Conservation (phyloP, 1,140 invertebrate genomes). For the Drosophila ironensis region DNA sequence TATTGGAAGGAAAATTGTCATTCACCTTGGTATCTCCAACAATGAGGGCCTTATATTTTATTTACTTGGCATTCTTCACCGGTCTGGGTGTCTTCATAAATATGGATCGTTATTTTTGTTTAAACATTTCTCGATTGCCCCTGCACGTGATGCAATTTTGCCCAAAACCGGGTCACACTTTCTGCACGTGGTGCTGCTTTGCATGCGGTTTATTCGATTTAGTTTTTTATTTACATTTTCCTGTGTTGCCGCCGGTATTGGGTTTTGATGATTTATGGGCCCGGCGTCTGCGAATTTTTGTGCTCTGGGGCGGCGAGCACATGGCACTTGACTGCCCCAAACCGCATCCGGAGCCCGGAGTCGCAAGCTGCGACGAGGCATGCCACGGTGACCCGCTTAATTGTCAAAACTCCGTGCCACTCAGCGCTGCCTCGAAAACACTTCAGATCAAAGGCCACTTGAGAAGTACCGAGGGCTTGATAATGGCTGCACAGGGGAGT, state of each 20-base stretch:
- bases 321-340: constrained; percentile 13
- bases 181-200: constrained; percentile 48
- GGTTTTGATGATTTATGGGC: constrained; percentile 54
- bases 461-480: constrained; percentile 6
- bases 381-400: constrained; percentile 12
- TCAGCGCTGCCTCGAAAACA: constrained; percentile 14
- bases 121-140: not conserved
- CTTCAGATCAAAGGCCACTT: constrained; percentile 22
- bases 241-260: constrained; percentile 30
- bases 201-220: constrained; percentile 24
- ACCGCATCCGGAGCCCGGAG: not conserved
- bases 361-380: constrained; percentile 8
- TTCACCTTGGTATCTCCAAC: too few species aligned
- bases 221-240: too few species aligned
- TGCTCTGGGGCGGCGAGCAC: constrained; percentile 15
- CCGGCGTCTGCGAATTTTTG: constrained; percentile 38
- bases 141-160: constrained; percentile 55
- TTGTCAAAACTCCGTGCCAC: constrained; percentile 34
- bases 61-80: constrained; percentile 1
- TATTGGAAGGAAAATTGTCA: too few species aligned
- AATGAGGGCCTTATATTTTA: too few species aligned
- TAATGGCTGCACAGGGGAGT: not conserved
- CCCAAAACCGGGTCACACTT: constrained; percentile 62
- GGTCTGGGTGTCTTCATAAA: not conserved
- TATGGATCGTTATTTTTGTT: constrained; percentile 1